Base-by-base conservation (phyloP, 1,140 invertebrate species). In the Lepidurus packardi region DNA sequence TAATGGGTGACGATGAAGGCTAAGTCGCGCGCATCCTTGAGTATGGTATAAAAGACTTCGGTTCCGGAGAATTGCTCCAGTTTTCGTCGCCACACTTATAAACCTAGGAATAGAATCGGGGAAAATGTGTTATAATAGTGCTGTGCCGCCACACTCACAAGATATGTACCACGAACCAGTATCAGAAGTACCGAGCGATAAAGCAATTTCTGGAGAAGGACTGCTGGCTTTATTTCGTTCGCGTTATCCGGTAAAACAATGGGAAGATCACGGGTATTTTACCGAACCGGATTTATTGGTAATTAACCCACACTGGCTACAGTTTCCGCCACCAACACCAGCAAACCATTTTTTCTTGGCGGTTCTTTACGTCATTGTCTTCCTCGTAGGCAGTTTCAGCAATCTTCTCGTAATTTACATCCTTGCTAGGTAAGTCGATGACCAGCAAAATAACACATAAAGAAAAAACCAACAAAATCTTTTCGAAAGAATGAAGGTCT, bases 231-330 rank as follows among this genome's bases (percentile, higher is more conserved):
- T 65, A 65, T 65, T 65, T 65, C 53, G 53, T 21, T 65, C 53
- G 7, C 78, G 41, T 10, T 80, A 77, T 24, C 87, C 88, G 0
- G 83, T 89, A 7, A 81, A 83, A 43, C 81, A 81, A 65, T 90
- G 88, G 89, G 83, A 82, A 76, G 80, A 85, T 24, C 81, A 83
- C 44, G 88, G 88, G 24, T 87, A 84, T 80, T 89, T 89, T 80
- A 85, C 85, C 21, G 86, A 89, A 24, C 86, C 87, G 75, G 90
- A 88, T 81, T 84, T 91, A 78, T 81, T 86, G 42, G 83, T 87
- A 44, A 89, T 91, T 44, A 90, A 91, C 83, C 83, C 87, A 7
- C 90, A 91, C 81, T 92, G 91, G 90, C 83, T 92, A 75, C 83
- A 87, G 80, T 91, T 90, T 82, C 85, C 86, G 10, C 89, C 89